A percentile compares a stretch with the other conserved stretches of the same genome.
Conservation (phyloP, 2,888 invertebrate species). For the Chloromyia formosa region DNA sequence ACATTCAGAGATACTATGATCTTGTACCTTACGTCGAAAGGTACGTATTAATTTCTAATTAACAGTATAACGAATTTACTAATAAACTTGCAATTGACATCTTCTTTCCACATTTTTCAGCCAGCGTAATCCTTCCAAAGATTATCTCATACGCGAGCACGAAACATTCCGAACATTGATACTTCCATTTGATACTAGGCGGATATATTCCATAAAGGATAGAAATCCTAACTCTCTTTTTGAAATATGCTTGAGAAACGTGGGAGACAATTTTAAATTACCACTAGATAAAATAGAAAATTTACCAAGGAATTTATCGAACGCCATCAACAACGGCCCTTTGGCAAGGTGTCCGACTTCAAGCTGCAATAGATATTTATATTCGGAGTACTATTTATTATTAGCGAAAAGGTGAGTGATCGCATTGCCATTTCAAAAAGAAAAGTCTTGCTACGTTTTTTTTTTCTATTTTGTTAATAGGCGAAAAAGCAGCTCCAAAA, state of each 20-base stretch:
- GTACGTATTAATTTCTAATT: constrained; percentile 54
- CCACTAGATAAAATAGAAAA: constrained; percentile 54
- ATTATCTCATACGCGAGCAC: constrained; percentile 60
- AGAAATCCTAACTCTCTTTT: constrained; percentile 2
- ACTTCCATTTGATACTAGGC: constrained; percentile 60
- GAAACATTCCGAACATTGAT: constrained; percentile 57
- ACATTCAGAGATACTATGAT: constrained; percentile 61
- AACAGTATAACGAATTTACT: too few relatives aligned
- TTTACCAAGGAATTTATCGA: constrained; percentile 59
- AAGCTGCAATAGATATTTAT: constrained; percentile 58
- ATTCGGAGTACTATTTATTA: constrained; percentile 62
- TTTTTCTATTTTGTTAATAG: constrained; percentile 50
- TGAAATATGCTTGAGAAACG: constrained; percentile 16
- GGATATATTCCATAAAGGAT: constrained; percentile 55
- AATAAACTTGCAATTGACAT: not conserved
- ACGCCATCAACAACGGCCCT: constrained; percentile 60
- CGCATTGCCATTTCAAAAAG: not conserved
- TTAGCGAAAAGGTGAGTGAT: constrained; percentile 59
- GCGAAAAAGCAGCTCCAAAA: constrained; percentile 59
- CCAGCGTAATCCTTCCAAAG: constrained; percentile 50
- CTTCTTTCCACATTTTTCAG: constrained; percentile 41
- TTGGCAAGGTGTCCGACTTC: constrained; percentile 59
- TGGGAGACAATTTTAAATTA: constrained; percentile 53
- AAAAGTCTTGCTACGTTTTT: constrained; percentile 27
- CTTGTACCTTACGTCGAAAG: constrained; percentile 56